Evolutionary conservation across 37 sponge, comb jelly and placozoan genomes (phyloP).

Genomic region (Amphimedon queenslandica): DNA sequence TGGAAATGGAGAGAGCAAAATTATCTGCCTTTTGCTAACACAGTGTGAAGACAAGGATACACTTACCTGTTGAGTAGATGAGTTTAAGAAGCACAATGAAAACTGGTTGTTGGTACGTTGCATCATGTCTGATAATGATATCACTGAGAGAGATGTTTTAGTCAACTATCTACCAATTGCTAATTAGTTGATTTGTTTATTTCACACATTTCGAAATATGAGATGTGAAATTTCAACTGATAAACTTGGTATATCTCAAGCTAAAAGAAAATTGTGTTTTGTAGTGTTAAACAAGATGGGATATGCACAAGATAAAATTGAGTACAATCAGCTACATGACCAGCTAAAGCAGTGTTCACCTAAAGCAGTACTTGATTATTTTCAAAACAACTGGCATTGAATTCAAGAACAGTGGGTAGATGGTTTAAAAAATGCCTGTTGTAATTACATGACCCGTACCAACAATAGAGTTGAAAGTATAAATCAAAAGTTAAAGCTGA

Average conservation of each 20-base stretch:
- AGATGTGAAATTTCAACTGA: slow-evolving; percentile 19
- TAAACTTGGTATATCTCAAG: slow-evolving; percentile 7
- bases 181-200: slow-evolving; percentile 11
- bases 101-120: not conserved
- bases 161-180: slow-evolving; percentile 6
- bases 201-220: slow-evolving; percentile 10
- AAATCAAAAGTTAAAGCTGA: slow-evolving; percentile 8
- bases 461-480: slow-evolving; percentile 7
- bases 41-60: slow-evolving; percentile 9
- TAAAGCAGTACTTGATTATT: slow-evolving; percentile 9
- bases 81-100: slow-evolving; percentile 17
- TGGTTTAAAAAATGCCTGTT: slow-evolving; percentile 6
- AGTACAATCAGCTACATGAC: slow-evolving; percentile 16
- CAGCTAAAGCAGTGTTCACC: slow-evolving; percentile 9
- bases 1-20: slow-evolving; percentile 36
- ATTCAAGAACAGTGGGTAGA: slow-evolving; percentile 7
- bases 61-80: not conserved
- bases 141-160: slow-evolving; percentile 16
- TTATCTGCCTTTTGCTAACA: slow-evolving; percentile 10
- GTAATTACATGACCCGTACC: slow-evolving; percentile 2
- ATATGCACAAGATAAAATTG: not conserved
- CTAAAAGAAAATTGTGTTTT: slow-evolving; percentile 8
- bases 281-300: slow-evolving; percentile 9
- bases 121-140: slow-evolving; percentile 37
- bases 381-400: slow-evolving; percentile 9